Base-by-base conservation (phyloP, 2,888 invertebrate species). In the Celastrina argiolus region DNA sequence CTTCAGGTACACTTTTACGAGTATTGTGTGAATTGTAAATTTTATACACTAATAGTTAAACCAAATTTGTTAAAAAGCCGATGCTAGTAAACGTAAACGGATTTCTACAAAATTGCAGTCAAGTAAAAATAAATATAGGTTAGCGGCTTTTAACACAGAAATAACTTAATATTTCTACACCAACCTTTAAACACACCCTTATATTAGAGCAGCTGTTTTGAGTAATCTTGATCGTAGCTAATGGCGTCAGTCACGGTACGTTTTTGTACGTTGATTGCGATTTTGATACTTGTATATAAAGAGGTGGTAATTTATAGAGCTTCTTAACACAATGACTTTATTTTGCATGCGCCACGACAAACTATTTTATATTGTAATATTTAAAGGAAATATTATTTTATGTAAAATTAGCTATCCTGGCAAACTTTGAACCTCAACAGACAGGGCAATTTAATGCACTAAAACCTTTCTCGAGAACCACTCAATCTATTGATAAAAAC, bases 221-320 rank as follows among this genome's bases (percentile, higher is more conserved):
- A 74, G 77, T 82, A 80, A 87, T 87, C 87, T 84, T 85, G 87
- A 88, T 87, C 75, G 74, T 74, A 74, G 65, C 72, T 85, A 87
- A 86, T 85, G 83, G 82, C 77, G 69, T 69, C 70, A 73, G 87
- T 86, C 88, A 88, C 87, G 88, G 82, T 79, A 87, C 78, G 77
- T 63, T 66, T 59, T 59, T 16, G 56, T 66, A 42, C 61, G 68
- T 63, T 64, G n/a, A 68, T 14, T 64, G 56, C 42, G 45, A 68
- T 68, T 66, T 65, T 63, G 63, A 56, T 66, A 68, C 58, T 67
- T 67, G 59, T 66, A 42, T 45, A 58, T 56, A 65, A 58, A 39
- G 61, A 61, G 61, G 61, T 61, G 61, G 61, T 61, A 61, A 61
- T 61, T 61, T 61, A 61, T 61, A 39, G 61, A 36, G 36, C 61